Evolutionary conservation across 1,140 invertebrate genomes (phyloP).

Genomic region (Orius insidiosus): DNA sequence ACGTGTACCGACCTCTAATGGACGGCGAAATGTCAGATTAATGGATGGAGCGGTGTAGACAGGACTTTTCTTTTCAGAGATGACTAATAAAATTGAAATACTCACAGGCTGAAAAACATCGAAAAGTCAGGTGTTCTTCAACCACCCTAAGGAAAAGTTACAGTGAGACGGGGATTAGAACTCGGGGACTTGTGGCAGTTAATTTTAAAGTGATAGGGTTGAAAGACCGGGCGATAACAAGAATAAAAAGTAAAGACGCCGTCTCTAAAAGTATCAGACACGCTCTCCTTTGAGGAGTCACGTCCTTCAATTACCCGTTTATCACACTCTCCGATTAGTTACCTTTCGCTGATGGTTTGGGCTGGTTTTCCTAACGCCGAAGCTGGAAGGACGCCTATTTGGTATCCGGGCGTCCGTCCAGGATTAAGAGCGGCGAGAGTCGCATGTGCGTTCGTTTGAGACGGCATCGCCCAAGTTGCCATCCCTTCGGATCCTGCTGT

Average conservation of each 20-base stretch:
- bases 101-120: no score
- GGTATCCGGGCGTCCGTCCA: constrained; percentile 1
- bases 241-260: not conserved
- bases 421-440: constrained; percentile 12
- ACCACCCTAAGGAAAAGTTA: no score
- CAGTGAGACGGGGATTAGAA: no score
- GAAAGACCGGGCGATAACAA: not conserved
- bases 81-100: no score
- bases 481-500: constrained; percentile 19
- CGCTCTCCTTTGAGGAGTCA: not conserved
- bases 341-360: constrained; percentile 7
- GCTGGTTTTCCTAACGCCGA: not conserved
- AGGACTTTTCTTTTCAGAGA: no score
- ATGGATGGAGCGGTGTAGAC: no score
- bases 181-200: no score
- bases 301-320: not conserved
- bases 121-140: no score
- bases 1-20: no score
- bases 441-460: constrained; percentile 12
- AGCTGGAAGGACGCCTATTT: no score
- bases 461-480: constrained; percentile 9
- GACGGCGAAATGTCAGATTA: no score
- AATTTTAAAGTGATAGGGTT: no score
- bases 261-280: not conserved
- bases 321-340: not conserved